phyloP scores from a whole-genome alignment of 2,113 vertebrate genomes.

The Bucco capensis region DNA sequence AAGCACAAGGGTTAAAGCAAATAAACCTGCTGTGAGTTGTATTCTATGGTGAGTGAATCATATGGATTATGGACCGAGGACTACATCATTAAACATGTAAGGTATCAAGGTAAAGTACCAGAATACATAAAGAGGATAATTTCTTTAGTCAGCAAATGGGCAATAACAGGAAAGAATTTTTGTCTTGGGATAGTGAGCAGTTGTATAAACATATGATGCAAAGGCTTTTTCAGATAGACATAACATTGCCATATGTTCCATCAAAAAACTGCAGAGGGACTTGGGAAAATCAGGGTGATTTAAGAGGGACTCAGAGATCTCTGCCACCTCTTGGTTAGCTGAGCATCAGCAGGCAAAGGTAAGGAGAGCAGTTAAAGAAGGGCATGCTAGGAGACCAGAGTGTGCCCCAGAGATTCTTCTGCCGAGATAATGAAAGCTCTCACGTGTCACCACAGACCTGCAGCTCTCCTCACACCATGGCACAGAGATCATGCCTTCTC shows the following conservation, averaged over 20 bases:
- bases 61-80: conserved; percentile 73
- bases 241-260: conserved; percentile 82
- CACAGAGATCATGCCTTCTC: not conserved
- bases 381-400: conserved; percentile 69
- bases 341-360: conserved; percentile 68
- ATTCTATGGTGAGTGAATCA: conserved; percentile 57
- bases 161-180: conserved; percentile 84
- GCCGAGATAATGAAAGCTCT: conserved; percentile 73
- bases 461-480: conserved; percentile 61
- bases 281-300: conserved; percentile 81
- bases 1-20: conserved; percentile 48
- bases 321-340: conserved; percentile 74
- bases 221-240: conserved; percentile 84
- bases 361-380: conserved; percentile 67
- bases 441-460: conserved; percentile 62
- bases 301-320: conserved; percentile 71
- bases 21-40: not conserved
- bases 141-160: conserved; percentile 84
- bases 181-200: conserved; percentile 82
- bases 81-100: conserved; percentile 80
- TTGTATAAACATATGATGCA: conserved; percentile 85
- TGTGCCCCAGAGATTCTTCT: conserved; percentile 71
- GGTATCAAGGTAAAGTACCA: conserved; percentile 83
- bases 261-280: conserved; percentile 77
- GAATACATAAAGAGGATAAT: conserved; percentile 83